Evolutionary conservation across 1,140 invertebrate genomes (phyloP), one percentile per base, ranked within the genome.

Genomic region (Hylaeus volcanicus): DNA sequence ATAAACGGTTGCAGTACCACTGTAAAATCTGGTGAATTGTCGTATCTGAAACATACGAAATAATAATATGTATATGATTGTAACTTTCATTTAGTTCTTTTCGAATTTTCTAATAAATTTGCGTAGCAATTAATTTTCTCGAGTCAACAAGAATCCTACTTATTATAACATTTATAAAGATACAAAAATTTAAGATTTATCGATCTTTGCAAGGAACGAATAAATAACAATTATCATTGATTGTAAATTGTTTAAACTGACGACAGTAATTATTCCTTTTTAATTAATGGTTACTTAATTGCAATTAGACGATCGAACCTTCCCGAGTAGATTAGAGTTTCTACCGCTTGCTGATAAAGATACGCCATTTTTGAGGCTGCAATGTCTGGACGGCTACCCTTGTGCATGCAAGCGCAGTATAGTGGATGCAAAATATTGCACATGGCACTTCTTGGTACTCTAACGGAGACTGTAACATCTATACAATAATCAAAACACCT

Each of bases 351-450:
- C 91, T 96, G 96, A 92, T 96, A 96, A 39, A 94, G 93, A 6
- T 93, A 88, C 1, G 95, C 94, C 89, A 95, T 93, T 75, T 93
- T 93, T 4, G 95, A 95, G 6, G 93, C 89, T 88, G 95, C 90
- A 53, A 92, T 91, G 61, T 93, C 93, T 81, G 95, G 94, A 61
- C 93, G 91, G 65, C 93, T 94, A 48, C 94, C 95, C 87, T 91
- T 92, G 91, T 96, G 95, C 92, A 96, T 96, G 89, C 96, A 96
- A n/a, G 95, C 93, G 85, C 96, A 96, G 91, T 96, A 96, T 82
- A 96, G 90, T 60, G 94, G 93, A 88, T 96, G 96, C 85, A 96
- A 94, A 86, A 96, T 91, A 55, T 94, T 94, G 82, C 96, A 96
- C 94, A 96, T 96, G 75, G 95, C 89, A 56, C 95, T 95, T 65